Evolutionary conservation across 2,888 invertebrate species (phyloP).

Genomic region (Apamea sordens): DNA sequence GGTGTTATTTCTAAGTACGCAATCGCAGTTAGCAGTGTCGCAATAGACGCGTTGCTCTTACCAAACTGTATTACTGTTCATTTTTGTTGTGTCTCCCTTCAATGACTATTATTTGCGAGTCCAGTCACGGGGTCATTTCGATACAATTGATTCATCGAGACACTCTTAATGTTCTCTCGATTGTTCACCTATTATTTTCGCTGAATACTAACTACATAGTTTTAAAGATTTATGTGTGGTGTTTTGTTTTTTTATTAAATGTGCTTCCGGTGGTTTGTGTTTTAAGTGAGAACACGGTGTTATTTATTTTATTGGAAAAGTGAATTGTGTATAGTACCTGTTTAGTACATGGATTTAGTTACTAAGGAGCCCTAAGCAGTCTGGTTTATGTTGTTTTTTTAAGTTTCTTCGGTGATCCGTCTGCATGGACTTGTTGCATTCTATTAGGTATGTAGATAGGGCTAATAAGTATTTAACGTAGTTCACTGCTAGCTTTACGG

Average conservation of each 20-base stretch:
- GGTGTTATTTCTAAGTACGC: conserved; percentile 35
- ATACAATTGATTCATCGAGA: conserved; percentile 88
- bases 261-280: conserved; percentile 26
- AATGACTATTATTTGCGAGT: conserved; percentile 72
- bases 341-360: background rate
- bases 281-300: background rate
- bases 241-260: conserved; percentile 23
- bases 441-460: conserved; percentile 12
- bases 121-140: conserved; percentile 77
- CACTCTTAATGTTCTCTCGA: conserved; percentile 77
- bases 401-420: background rate
- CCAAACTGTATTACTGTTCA: conserved; percentile 53
- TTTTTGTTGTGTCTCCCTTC: conserved; percentile 59
- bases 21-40: conserved; percentile 52
- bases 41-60: conserved; percentile 57
- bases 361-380: background rate
- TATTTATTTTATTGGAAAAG: conserved; percentile 5
- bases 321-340: conserved; percentile 1
- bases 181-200: conserved; percentile 61
- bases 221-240: conserved; percentile 55
- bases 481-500: too few species aligned
- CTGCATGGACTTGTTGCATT: conserved; percentile 17
- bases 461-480: background rate
- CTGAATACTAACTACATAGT: conserved; percentile 44
- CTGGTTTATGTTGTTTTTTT: background rate